phyloP scores from a whole-genome alignment of 1,140 invertebrate species.

The Magallana gigas region DNA sequence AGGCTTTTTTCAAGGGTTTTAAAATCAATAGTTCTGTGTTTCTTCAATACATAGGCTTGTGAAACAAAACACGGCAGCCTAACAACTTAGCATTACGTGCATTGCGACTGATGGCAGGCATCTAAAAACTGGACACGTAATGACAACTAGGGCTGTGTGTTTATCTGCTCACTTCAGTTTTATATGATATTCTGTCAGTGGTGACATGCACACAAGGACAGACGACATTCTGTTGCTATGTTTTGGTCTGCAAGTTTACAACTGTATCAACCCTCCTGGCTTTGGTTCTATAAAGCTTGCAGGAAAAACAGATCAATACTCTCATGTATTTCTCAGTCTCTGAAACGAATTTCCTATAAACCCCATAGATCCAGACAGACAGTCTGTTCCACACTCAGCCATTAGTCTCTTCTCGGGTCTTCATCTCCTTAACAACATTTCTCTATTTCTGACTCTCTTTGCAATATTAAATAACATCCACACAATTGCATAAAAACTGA shows the following conservation, averaged over 20 bases:
- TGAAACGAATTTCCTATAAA: conserved; percentile 6
- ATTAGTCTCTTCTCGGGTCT: neutral
- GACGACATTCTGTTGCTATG: neutral
- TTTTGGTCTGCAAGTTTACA: neutral
- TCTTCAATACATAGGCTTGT: conserved; percentile 28
- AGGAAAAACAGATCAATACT: conserved; percentile 9
- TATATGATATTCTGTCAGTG: conserved; percentile 10
- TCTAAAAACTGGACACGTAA: neutral
- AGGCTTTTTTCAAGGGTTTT: neutral
- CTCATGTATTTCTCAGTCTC: neutral
- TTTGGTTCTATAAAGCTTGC: neutral
- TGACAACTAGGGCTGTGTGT: neutral
- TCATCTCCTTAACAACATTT: conserved; percentile 15
- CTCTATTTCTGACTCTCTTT: neutral
- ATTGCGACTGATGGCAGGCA: neutral
- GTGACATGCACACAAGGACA: conserved; percentile 14
- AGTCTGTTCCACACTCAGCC: neutral
- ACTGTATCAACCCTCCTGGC: neutral
- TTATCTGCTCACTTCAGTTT: neutral
- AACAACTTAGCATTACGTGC: neutral
- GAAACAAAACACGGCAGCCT: neutral
- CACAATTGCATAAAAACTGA: neutral
- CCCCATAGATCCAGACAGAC: neutral
- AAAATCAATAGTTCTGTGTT: conserved; percentile 15
- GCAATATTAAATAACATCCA: conserved; percentile 2